Evolutionary conservation across 2,797 vertebrate genomes (phyloP), one percentile per base, ranked within the genome.

Genomic region (Lutjanus campechanus): DNA sequence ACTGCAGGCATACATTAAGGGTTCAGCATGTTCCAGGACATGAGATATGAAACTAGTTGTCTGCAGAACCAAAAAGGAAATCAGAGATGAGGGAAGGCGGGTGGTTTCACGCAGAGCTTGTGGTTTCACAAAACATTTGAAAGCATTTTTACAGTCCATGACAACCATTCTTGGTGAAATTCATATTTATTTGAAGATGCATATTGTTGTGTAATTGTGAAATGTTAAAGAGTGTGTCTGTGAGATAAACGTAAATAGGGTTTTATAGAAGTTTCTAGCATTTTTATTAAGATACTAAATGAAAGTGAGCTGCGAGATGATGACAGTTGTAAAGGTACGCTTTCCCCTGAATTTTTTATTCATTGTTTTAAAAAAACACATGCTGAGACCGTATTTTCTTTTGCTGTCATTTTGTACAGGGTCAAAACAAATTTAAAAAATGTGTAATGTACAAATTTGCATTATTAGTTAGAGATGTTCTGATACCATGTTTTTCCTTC

Each of bases 171-270:
- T 84, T 66, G 72, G 80, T 81, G 58, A 73, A 70, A 82, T 80
- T 87, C 56, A 54, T 93, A 93, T 94, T 95, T 94, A 95, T 95
- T 93, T 89, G 51, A 89, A 76, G 66, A 79, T 56, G 55, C 76
- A 60, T 89, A 85, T 81, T 84, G 73, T 83, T 73, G 76, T 88
- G 83, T 85, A 81, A 77, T 79, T 88, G 89, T 92, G 77, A 90
- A 73, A 82, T 68, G 60, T 85, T 75, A 5, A 29, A 36, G 69
- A 78, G 59, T 84, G 41, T 71, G 84, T 90, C 63, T 85, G 77
- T 85, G 73, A 89, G 56, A 85, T 73, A 61, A 75, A 71, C 67
- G 73, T 59, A 16, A 71, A 63, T 69, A 82, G 61, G 54, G 67
- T 86, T 92, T 59, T 87, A 70, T 90, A 83, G 83, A 62, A 8